Base-by-base conservation (phyloP, 1,140 invertebrate genomes). In the Drosophila biarmipes region DNA sequence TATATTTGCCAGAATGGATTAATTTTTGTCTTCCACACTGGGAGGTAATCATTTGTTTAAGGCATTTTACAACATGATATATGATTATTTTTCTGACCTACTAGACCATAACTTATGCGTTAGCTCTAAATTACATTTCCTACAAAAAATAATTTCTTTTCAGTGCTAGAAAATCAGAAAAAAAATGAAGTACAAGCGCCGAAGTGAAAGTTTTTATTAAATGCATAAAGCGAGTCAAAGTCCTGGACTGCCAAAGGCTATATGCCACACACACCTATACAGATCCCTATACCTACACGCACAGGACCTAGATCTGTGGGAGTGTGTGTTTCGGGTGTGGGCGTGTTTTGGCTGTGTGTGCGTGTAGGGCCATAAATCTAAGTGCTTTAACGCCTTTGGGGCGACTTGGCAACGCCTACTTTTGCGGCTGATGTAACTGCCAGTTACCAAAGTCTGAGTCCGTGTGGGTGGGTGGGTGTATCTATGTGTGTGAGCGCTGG, bases 191-290 rank as follows among this genome's bases (percentile, higher is more conserved):
- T 80, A 73, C 81, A 49, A 80, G 67, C 64, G 45, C 62, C 48
- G 55, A 68, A 86, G 82, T 86, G 82, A 86, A 86, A 86, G 82
- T 86, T 86, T 86, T 87, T 86, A 86, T 86, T 81, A 86, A 86
- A 81, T 86, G 82, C 82, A 87, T 86, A 87, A 87, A 86, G 68
- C 66, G 78, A 86, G 78, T 75, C 69, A 75, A 82, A 86, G 66
- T 81, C 74, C 45, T 71, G 61, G 64, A 63, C 40, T 21, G 73
- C 61, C 73, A 66, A 67, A 57, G 72, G 71, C 71, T 62, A 59
- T 63, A 62, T 63, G 63, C 57, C 63, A 63, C 57, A 63, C 38
- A 29, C 46, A 34, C 34, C 34, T 72, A 38, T 72, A 38, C 49
- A 51, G 35, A 17, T 52, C 6, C 11, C 7, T 43, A 43, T 61